Evolutionary conservation across 2,113 vertebrate genomes (phyloP), one percentile per base, ranked within the genome.

Genomic region (Cinclus cinclus): DNA sequence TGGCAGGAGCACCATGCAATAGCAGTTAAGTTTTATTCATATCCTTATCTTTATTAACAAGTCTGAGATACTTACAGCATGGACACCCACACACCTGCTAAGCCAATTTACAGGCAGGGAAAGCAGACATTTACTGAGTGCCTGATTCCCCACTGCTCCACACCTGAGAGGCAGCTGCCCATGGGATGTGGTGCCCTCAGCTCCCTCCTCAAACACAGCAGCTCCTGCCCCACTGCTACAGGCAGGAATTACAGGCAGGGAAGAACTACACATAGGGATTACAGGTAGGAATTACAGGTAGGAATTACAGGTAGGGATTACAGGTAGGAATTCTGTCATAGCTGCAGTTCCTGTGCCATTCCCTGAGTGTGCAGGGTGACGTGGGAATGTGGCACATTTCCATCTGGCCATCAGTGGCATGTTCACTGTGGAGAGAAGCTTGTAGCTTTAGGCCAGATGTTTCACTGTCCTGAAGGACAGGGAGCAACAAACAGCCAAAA

Each of bases 1-100:
- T 35, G 76, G 74, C 83, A 92, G 94, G 95, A 95, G 63, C 62
- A 69, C 83, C 78, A 25, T n/a, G 69, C 53, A 76, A 35, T 6
- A 94, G 73, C 84, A 95, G 80, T 85, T 81, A 59, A 74, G 62
- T 81, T 96, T 93, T 96, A 90, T 95, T 97, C 93, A 90, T 55
- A 52, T 25, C 87, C 90, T 94, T 69, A 65, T 95, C 75, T 96
- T 93, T 76, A 85, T 90, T 71, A 92, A 60, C 47, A 37, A 96
- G 74, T 71, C 94, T 35, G 23, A 95, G 92, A 97, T 95, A 95
- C 95, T 94, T 68, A 87, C 92, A 49, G 91, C 10, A 1, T n/a
- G 63, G 11, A 85, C 86, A n/a, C 96, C 95, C 96, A 95, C 96
- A 60, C 92, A 71, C 59, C 65, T 8, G 28, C 87, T 50, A 86